These are phyloP conservation scores for Sebastiscus tertius DNA, from an alignment of 2,797 vertebrate genomes.

Conservation along the genomic window DNA sequence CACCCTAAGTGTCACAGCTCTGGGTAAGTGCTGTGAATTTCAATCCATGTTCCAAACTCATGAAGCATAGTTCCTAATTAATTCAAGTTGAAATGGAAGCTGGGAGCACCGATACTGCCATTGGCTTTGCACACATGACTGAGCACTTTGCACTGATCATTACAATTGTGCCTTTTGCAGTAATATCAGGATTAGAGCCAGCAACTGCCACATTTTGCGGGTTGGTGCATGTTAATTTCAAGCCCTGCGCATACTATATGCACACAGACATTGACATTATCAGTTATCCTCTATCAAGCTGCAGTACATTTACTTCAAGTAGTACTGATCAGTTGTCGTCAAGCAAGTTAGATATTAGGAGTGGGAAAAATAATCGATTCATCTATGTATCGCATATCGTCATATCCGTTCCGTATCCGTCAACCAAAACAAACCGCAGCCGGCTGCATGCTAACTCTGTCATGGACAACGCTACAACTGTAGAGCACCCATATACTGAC, in stretches of 20 bases:
- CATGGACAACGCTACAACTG: no score
- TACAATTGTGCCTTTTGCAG: not conserved
- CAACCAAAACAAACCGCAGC: no score
- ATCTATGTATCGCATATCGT: no score
- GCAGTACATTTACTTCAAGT: not conserved
- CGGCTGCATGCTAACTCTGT: no score
- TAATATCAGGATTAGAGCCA: not conserved
- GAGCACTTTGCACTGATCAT: not conserved
- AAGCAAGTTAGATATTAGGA: no score
- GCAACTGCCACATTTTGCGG: not conserved
- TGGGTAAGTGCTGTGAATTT: not conserved
- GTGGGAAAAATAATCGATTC: no score
- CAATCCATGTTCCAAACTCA: not conserved
- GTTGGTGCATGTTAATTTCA: not conserved
- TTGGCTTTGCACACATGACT: not conserved
- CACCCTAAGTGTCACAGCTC: conserved; percentile 1
- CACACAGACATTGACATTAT: not conserved
- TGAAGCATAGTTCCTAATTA: not conserved
- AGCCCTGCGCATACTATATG: not conserved
- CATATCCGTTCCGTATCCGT: no score
- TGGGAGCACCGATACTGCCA: not conserved
- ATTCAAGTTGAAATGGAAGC: conserved; percentile 8
- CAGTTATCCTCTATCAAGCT: not conserved
- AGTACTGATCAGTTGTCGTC: not conserved
- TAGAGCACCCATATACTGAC: no score